Percentiles rank a stretch among this genome's conserved stretches.
Evolutionary conservation across 2,113 vertebrate genomes (phyloP).

Genomic region (Protobothrops flavoviridis): DNA sequence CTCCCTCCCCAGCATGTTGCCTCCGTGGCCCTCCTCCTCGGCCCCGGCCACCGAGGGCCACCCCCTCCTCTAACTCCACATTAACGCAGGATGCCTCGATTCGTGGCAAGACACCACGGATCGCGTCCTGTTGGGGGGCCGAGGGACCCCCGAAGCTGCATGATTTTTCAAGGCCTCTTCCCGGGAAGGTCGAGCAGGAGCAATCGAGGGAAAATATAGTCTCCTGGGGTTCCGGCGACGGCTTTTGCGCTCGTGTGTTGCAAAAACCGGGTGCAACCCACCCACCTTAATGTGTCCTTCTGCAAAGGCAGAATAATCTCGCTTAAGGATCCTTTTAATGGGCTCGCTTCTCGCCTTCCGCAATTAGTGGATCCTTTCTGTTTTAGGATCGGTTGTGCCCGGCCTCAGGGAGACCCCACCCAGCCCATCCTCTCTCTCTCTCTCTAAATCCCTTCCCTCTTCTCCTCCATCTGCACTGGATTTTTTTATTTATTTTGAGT

Average conservation of each 20-base stretch:
- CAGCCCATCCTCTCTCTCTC: not conserved
- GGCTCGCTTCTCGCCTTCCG: not conserved
- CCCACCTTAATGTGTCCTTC: not conserved
- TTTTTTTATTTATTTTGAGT: not conserved
- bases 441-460: not conserved
- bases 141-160: not conserved
- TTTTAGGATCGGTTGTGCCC: not conserved
- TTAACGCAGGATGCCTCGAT: not conserved
- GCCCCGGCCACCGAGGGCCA: not conserved
- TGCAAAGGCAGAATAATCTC: not conserved
- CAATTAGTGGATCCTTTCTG: not conserved
- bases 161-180: not conserved
- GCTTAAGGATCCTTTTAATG: not conserved
- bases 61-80: not conserved
- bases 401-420: not conserved
- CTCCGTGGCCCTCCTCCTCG: not conserved
- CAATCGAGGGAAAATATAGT: not conserved
- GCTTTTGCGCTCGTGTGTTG: not conserved
- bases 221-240: accelerated
- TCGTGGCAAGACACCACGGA: not conserved
- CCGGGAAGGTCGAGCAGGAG: not conserved
- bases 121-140: not conserved
- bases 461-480: not conserved
- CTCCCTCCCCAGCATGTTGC: not conserved
- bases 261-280: not conserved